A percentile compares a stretch with the other conserved stretches of the same genome.
These are phyloP conservation scores for Perithous albicinctus DNA, from an alignment of 2,888 invertebrate species.

Conservation along the genomic window DNA sequence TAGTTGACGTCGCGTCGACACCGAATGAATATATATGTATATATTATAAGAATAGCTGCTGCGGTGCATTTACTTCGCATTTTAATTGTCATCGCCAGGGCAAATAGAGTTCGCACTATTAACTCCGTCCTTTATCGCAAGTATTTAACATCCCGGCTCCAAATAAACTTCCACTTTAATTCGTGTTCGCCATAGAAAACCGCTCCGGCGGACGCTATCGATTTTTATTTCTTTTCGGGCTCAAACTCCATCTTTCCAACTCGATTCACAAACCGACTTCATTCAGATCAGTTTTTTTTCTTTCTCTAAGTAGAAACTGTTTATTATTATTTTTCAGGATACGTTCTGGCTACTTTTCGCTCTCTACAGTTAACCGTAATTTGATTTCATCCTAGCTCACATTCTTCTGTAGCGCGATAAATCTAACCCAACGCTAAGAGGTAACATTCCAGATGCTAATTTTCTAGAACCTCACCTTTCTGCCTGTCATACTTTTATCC, in stretches of 20 bases:
- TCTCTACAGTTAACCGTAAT: too few species aligned
- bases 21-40: not conserved
- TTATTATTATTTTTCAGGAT: not conserved
- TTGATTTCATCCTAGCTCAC: too few species aligned
- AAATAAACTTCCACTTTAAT: constrained; percentile 66
- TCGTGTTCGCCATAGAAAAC: constrained; percentile 61
- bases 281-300: constrained; percentile 25
- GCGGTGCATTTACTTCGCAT: constrained; percentile 32
- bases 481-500: too few species aligned
- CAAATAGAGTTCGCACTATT: constrained; percentile 61
- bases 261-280: constrained; percentile 9
- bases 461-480: too few species aligned
- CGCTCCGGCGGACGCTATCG: constrained; percentile 22
- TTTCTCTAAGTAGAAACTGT: not conserved
- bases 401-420: too few species aligned
- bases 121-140: constrained; percentile 40
- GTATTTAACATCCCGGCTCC: constrained; percentile 37
- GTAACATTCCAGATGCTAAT: too few species aligned
- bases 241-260: constrained; percentile 41
- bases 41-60: constrained; percentile 21
- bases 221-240: constrained; percentile 46
- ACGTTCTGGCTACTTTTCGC: too few species aligned
- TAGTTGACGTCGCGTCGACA: not conserved
- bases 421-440: too few species aligned
- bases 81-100: constrained; percentile 52